Base-by-base conservation (phyloP, 2,797 vertebrate genomes). In the Acomys russatus region DNA sequence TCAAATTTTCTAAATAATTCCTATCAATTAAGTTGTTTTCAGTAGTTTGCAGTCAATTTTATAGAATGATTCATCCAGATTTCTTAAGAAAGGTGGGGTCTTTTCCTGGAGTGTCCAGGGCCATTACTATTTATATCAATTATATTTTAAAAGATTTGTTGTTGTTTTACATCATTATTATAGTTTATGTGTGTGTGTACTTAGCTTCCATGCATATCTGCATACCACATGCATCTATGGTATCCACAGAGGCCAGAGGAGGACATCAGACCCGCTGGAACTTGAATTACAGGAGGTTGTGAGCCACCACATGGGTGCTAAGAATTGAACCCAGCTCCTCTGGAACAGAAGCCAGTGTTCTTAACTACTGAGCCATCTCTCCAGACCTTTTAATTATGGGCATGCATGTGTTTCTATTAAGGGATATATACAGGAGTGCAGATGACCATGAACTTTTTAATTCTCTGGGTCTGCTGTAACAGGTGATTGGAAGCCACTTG, bases 1-100 rank as follows among this genome's bases (percentile, higher is more conserved):
- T 91, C 23, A 88, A 71, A 77, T 20, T 14, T 64, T 92, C 61
- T 94, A 17, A 49, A 64, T n/a, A 64, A 84, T 35, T 91, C 38
- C 85, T 76, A 91, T 44, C 28, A 10, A 33, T 59, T 93, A 88
- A 85, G 12, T 33, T 85, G 25, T 79, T 71, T 63, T 90, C 22
- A 82, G 64, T 28, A 71, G 56, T n/a, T 14, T 64, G 11, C 56
- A n/a, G 9, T 71, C 22, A 74, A 74, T 23, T 54, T 78, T 59
- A 61, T 63, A 80, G 61, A 30, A 79, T 73, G 20, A 54, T 1
- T 80, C 49, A 25, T 70, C n/a, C 12, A 91, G 8, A 14, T 33
- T 80, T 96, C 54, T 71, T 66, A 66, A 68, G 51, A 49, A 73
- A 93, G 66, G 38, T 85, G 25, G 18, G 30, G 3, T 35, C 54